Base-by-base conservation (phyloP, 2,888 invertebrate species). In the Teleogryllus oceanicus region DNA sequence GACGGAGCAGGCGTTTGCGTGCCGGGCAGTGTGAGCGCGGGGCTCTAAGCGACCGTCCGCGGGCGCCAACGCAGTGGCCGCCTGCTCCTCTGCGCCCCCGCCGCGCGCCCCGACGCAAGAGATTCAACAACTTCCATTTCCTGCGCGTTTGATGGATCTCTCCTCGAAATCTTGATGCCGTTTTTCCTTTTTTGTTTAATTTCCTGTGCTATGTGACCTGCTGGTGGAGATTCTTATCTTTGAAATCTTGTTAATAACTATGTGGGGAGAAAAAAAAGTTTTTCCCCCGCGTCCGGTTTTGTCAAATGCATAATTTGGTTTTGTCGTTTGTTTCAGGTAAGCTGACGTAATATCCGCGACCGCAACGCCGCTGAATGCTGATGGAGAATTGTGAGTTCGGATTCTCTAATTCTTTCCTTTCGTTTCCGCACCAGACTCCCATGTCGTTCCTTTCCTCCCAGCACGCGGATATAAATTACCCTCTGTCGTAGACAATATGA, bases 391-490 rank as follows among this genome's bases (percentile, higher is more conserved):
- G 62, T 62, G 62, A 62, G 62, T 62, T 13, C 13, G n/a, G 4
- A n/a, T 18, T 13, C n/a, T 62, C 16, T 62, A 62, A 62, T 62
- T 62, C 62, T 62, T 62, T 62, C 62, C 62, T 62, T 62, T 62
- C 62, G 62, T 62, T 13, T 18, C 62, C n/a, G 62, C 62, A 37
- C 37, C 37, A 37, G 37, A 5, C 37, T 8, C 37, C 37, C 37
- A 5, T 37, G 37, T 37, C 37, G 37, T 37, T 37, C 37, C n/a
- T 62, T 62, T 62, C 16, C 62, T 13, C 62, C 62, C 62, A 62
- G 62, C n/a, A n/a, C 62, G 62, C 62, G n/a, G 62, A 62, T 62
- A 62, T 62, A 62, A 62, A 62, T 62, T 62, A 62, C 62, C n/a
- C 62, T 62, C 16, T 16, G 62, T 62, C 62, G 62, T 62, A 62